Base-by-base conservation (phyloP, 2,888 invertebrate genomes). In the Latrodectus elegans region DNA sequence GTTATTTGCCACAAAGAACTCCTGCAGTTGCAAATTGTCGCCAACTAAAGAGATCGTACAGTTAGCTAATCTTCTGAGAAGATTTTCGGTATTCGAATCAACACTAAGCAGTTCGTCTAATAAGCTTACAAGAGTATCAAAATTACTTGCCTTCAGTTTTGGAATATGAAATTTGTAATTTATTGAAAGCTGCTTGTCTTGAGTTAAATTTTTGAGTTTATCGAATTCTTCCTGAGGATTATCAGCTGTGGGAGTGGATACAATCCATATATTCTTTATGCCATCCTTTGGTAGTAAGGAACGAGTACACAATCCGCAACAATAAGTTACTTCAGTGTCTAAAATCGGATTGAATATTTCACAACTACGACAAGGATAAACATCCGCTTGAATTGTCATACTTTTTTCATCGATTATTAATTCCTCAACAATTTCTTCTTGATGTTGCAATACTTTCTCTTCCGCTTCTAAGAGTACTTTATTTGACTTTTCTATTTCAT, bases 81-180 rank as follows among this genome's bases (percentile, higher is more conserved):
- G 8, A 14, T 73, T 51, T 72, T 67, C 72, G 3, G 76, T 67
- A 53, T n/a, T 49, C 10, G 9, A 14, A 17, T 87, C 86, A 60
- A 76, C 10, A 1, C 55, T 67, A 10, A 9, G n/a, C 22, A 87
- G 15, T 8, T 65, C 53, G 22, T 73, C 86, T 6, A 55, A 38
- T 9, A 73, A 49, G 9, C 52, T 15, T 15, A 87, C 51, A 1
- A 87, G 67, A 10, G 60, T 55, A 15, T 87, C 72, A 14, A 77
- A 15, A 8, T 71, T 82, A 4, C 86, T 81, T 8, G 72, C 17
- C n/a, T 67, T 71, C 15, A 87, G 73, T 10, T 51, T 15, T 4
- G 86, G 86, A 4, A 82, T 68, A 22, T 87, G 86, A 15, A 87
- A 81, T n/a, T 87, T 87, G 67, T 77, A 87, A 12, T 87, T 87